Evolutionary conservation across 2,888 invertebrate genomes (phyloP), one percentile per base, ranked within the genome.

Genomic region (Thymelicus sylvestris): DNA sequence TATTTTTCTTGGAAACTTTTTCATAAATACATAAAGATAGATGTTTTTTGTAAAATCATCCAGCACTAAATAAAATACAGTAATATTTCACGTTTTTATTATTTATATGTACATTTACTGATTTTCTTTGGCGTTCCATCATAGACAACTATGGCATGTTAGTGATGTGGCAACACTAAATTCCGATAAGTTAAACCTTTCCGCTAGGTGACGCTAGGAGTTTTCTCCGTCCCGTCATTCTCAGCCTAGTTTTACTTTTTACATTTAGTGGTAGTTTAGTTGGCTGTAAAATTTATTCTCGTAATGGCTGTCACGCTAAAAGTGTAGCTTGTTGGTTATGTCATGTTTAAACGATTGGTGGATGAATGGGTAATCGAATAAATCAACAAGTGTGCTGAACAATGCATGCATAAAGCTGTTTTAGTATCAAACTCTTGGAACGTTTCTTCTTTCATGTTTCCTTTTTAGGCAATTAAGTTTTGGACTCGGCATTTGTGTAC

Each of bases 251-350:
- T 90, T 90, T 91, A 89, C 88, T 90, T 91, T 91, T 89, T 91
- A 87, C 87, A 82, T 86, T 88, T 80, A 86, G 80, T 84, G 80
- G 82, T 85, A 81, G 83, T 82, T 70, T 86, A 81, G 82, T 87
- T 86, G 85, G 83, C 84, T 87, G 87, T 89, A 86, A 88, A 91
- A 90, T 88, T 87, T 88, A 91, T 88, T 90, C 90, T 91, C 79
- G 88, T 92, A 93, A 92, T 92, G 92, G 92, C 92, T 93, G 92
- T 92, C 92, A 91, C 91, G 91, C 91, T 90, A 84, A 88, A 89
- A 85, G 86, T 89, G 83, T 91, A 91, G 87, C 83, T 84, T 88
- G 87, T 86, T 92, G 91, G 90, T 92, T 92, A 91, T 92, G 89
- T 90, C 90, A 91, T 88, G 90, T 87, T 83, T 81, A 80, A 86